phyloP scores from a whole-genome alignment of 2,888 invertebrate genomes.

The Toxonevra muliebris region DNA sequence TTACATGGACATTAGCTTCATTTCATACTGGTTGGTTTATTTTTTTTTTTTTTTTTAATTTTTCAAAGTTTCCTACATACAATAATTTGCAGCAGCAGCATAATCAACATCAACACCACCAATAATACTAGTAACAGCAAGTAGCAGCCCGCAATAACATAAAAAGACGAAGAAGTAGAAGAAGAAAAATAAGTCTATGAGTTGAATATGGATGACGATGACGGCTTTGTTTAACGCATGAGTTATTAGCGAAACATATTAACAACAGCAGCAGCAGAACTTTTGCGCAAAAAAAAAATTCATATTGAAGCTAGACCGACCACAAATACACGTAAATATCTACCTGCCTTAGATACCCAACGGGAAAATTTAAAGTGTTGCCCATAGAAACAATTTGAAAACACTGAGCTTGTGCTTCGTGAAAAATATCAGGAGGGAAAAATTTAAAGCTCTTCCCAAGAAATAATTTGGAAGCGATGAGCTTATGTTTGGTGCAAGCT shows the following conservation, averaged over 20 bases:
- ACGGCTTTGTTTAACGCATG: constrained; percentile 26
- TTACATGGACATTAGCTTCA: constrained; percentile 23
- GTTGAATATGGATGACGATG: constrained; percentile 13
- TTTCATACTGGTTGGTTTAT: constrained; percentile 6
- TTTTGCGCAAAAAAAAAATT: background rate
- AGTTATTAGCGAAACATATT: constrained; percentile 24
- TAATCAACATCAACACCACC: background rate
- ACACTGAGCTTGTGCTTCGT: too few relatives aligned
- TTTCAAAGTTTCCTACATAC: background rate
- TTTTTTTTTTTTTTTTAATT: background rate
- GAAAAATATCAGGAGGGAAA: too few relatives aligned
- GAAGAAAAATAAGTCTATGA: too few relatives aligned
- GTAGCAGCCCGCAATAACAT: too few relatives aligned
- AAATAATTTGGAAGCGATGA: too few relatives aligned
- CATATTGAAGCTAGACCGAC: background rate
- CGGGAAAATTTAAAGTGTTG: background rate
- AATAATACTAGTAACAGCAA: background rate
- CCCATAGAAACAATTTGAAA: too few relatives aligned
- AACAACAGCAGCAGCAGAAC: background rate
- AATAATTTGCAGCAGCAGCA: constrained; percentile 9
- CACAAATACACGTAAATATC: background rate
- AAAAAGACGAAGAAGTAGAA: too few relatives aligned
- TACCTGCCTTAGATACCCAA: background rate
- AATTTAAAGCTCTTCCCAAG: too few relatives aligned
- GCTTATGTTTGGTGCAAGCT: too few relatives aligned